Evolutionary conservation across 35 echinoderm and acorn worm species (phyloP), one percentile per base, ranked within the genome.

Genomic region (Apostichopus japonicus): DNA sequence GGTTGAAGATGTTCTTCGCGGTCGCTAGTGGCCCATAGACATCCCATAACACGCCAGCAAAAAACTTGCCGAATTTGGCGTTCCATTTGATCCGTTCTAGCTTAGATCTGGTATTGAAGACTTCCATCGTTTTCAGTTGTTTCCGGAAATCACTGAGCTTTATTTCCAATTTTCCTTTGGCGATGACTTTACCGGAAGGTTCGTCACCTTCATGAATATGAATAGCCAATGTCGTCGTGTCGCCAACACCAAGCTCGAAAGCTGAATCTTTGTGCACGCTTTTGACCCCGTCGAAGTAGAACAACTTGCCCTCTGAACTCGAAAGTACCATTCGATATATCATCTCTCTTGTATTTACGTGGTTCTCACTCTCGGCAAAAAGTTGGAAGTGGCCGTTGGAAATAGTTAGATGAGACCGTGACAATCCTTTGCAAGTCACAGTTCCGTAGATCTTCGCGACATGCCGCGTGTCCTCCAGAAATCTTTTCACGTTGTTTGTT

Each of bases 21-120:
- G 94, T 78, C 54, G 92, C 87, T 10, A 95, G 55, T 19, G 92
- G 78, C 9, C 94, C 94, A 24, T 93, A 95, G 17, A 93, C 92
- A 21, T 95, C 94, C 94, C 94, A 95, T 65, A 95, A 52, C 15
- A 92, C 86, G 4, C 94, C 94, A 2, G 92, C 92, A 70, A 93
- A 95, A 59, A 95, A 95, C 24, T 88, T 95, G 5, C 94, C 92
- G 55, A 95, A 95, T 61, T 84, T 95, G 8, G 94, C 92, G 51
- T 93, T 95, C 94, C 94, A 95, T 24, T 86, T 93, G 13, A 95
- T 9, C 70, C 78, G 83, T 79, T 95, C 94, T 5, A 83, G 16
- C 23, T 53, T 25, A 8, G 72, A 81, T 10, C 86, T 44, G 13
- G 55, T 44, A 52, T 93, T 95, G 33, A 92, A 93, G 6, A 95